Base-by-base conservation (phyloP, 2,113 vertebrate genomes). In the Psilopogon haemacephalus region DNA sequence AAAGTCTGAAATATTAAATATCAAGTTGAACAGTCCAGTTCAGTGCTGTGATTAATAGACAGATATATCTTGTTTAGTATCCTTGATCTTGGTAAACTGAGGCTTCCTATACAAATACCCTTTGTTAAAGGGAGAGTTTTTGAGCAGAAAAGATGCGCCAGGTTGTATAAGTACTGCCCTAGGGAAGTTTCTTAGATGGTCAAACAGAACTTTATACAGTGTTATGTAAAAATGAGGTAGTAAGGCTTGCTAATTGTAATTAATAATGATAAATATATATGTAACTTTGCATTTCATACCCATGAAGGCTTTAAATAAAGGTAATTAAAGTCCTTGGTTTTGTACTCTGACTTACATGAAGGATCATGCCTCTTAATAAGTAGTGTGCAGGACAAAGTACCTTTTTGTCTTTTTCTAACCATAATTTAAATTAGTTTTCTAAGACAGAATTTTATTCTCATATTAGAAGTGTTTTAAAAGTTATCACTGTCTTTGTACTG, bases 111-210 rank as follows among this genome's bases (percentile, higher is more conserved):
- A 95, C 77, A 90, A 80, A 89, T 95, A 72, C 52, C 26, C n/a
- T 97, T 96, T 97, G 91, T 97, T 94, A 64, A 86, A 67, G 59
- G 62, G 55, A 94, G 92, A 95, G 91, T 87, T 89, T 97, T 93
- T 93, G 80, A 95, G 94, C 63, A 89, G 42, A 52, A 58, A 68
- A 94, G 73, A 82, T 68, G n/a, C 24, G 73, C 85, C 12, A 15
- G 48, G 81, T 96, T 88, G 71, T 77, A 71, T 82, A 84, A 89
- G 32, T 44, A 67, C 37, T 28, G 50, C 84, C 38, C 86, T 86
- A 52, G 52, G 58, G 50, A 91, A 55, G 33, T 89, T 97, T 91
- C 71, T 65, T 84, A 95, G 91, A 83, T 23, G 76, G 48, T 89
- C 20, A 89, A 91, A 76, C 84, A 80, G n/a, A 82, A 95, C 42